These are phyloP conservation scores for Sclerodermus sp. DNA, from an alignment of 2,888 invertebrate genomes.

Conservation along the genomic window DNA sequence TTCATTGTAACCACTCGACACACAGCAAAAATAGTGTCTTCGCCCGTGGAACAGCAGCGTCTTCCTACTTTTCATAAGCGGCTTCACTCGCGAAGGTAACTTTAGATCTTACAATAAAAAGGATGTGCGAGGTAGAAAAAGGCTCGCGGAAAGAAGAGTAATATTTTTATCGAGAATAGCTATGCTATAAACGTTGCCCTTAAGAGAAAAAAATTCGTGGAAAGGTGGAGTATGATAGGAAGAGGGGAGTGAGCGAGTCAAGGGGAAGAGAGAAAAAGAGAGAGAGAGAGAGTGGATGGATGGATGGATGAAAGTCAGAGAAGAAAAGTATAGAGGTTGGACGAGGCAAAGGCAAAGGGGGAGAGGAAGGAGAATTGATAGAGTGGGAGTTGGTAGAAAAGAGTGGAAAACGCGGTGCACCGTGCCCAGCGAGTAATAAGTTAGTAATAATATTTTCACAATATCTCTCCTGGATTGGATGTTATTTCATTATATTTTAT, in stretches of 20 bases:
- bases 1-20: too few species aligned
- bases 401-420: conserved; percentile 23
- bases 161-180: not conserved
- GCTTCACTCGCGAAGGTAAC: too few species aligned
- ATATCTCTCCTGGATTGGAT: conserved; percentile 54
- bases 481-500: conserved; percentile 55
- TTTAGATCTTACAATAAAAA: too few species aligned
- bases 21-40: too few species aligned
- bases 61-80: too few species aligned
- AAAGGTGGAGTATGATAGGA: too few species aligned
- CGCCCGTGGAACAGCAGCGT: too few species aligned
- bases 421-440: conserved; percentile 49
- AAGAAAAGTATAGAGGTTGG: conserved; percentile 11
- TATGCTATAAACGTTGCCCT: not conserved
- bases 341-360: conserved; percentile 2
- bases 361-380: conserved; percentile 6
- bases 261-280: conserved; percentile 17
- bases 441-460: conserved; percentile 58
- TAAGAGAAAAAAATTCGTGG: too few species aligned
- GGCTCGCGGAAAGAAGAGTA: too few species aligned
- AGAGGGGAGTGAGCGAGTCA: not conserved
- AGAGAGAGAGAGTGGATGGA: conserved; percentile 1
- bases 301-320: conserved; percentile 2
- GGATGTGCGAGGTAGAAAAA: too few species aligned
- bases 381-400: not conserved